phyloP scores from a whole-genome alignment of 1,140 invertebrate genomes.

The Nasonia vitripennis region DNA sequence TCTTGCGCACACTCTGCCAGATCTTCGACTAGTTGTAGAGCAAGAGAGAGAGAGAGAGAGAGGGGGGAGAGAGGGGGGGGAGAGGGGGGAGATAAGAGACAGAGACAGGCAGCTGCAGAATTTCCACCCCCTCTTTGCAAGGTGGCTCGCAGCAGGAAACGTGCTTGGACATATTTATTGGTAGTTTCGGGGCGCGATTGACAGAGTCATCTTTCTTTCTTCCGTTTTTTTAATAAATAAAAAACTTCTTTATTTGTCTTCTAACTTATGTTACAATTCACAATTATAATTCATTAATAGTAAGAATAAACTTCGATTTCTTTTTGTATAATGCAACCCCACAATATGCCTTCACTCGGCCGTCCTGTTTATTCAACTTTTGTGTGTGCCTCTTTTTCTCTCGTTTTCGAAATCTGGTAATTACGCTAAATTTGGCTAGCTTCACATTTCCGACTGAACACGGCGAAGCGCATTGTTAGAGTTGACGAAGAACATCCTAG shows the following conservation, averaged over 20 bases:
- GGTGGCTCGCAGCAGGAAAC: background rate
- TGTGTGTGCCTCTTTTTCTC: background rate
- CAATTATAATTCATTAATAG: constrained; percentile 62
- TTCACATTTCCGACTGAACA: constrained; percentile 1
- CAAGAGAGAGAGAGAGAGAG: background rate
- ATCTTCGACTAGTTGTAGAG: background rate
- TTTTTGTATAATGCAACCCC: constrained; percentile 52
- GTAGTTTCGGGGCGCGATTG: too few relatives aligned
- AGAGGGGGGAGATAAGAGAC: too few relatives aligned
- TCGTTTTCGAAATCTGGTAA: background rate
- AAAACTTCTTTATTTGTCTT: constrained; percentile 69
- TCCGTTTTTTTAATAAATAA: constrained; percentile 67
- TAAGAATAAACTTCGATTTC: constrained; percentile 65
- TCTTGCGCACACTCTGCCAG: background rate
- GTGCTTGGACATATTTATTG: too few relatives aligned
- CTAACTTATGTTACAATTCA: constrained; percentile 67
- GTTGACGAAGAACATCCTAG: constrained; percentile 8
- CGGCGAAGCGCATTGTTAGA: background rate
- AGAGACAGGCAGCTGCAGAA: background rate
- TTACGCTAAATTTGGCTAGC: constrained; percentile 23
- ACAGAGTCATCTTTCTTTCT: background rate
- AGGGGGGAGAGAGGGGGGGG: too few relatives aligned
- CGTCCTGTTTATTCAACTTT: constrained; percentile 18
- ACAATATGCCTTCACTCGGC: constrained; percentile 56
- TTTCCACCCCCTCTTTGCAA: background rate